These are phyloP conservation scores for Pyrgus malvae DNA, from an alignment of 2,888 invertebrate genomes.

Conservation along the genomic window DNA sequence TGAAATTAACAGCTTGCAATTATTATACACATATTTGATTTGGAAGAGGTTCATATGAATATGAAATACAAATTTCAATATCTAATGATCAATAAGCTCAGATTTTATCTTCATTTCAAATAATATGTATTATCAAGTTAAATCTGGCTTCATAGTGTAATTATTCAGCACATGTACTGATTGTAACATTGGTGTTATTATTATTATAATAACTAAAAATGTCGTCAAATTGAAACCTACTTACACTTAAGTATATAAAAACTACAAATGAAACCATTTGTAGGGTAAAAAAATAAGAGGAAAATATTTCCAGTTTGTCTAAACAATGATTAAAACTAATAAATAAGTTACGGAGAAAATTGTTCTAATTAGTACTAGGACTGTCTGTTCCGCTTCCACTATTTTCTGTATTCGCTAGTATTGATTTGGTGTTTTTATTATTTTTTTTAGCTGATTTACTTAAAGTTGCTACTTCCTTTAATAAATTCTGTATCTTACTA, in stretches of 20 bases:
- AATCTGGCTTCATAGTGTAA: conserved; percentile 38
- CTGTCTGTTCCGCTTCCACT: conserved; percentile 92
- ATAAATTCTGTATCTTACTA: conserved; percentile 88
- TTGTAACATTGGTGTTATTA: conserved; percentile 7
- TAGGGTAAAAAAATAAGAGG: conserved; percentile 80
- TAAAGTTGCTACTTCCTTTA: conserved; percentile 93
- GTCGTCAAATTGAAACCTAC: conserved; percentile 65
- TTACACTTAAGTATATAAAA: conserved; percentile 66
- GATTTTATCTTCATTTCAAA: no score
- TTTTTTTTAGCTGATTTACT: conserved; percentile 88
- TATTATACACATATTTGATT: not conserved
- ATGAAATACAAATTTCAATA: no score
- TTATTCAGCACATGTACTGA: conserved; percentile 24
- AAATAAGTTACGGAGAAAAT: conserved; percentile 33
- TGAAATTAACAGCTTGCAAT: not conserved
- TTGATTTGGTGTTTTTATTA: conserved; percentile 75
- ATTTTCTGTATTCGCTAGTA: conserved; percentile 77
- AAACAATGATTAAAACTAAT: conserved; percentile 25
- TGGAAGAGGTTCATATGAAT: not conserved
- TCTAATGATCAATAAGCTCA: no score
- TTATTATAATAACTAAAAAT: conserved; percentile 35
- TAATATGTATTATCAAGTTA: not conserved
- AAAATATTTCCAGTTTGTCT: conserved; percentile 56
- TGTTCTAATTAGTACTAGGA: conserved; percentile 83
- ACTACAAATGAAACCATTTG: conserved; percentile 79